Evolutionary conservation across 2,113 vertebrate species (phyloP).

Genomic region (Rhizomys pruinosus): DNA sequence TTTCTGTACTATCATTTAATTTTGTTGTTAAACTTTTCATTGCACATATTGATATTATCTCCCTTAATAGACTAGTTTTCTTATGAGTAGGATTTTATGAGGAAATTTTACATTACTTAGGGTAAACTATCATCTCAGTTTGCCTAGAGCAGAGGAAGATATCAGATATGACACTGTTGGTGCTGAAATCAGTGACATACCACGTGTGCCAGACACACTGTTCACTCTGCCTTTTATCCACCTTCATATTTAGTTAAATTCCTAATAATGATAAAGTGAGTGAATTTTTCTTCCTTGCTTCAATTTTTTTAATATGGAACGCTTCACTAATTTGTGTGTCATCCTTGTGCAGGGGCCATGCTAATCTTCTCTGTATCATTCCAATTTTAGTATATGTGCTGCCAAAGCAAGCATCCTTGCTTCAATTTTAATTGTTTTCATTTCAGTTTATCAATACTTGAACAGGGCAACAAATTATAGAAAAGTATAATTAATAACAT

Average conservation of each 20-base stretch:
- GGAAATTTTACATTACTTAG: constrained; percentile 47
- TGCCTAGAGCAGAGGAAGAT: not conserved
- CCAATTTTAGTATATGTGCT: no score
- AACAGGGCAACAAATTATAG: constrained; percentile 22
- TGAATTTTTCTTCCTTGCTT: constrained; percentile 17
- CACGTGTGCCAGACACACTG: not conserved
- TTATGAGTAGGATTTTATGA: constrained; percentile 10
- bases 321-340: no score
- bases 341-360: no score
- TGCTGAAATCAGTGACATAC: constrained; percentile 18
- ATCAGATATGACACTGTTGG: not conserved
- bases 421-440: constrained; percentile 49
- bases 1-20: constrained; percentile 36
- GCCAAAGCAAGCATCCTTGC: no score
- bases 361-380: no score
- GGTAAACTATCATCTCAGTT: not conserved
- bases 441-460: constrained; percentile 50
- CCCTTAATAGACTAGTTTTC: not conserved
- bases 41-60: constrained; percentile 11
- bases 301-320: no score
- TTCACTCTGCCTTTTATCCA: not conserved
- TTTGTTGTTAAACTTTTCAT: constrained; percentile 53
- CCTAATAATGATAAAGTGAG: constrained; percentile 18
- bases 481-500: constrained; percentile 34
- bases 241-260: constrained; percentile 42